Evolutionary conservation across 2,797 vertebrate genomes (phyloP).

Genomic region (Aulostomus chinensis): DNA sequence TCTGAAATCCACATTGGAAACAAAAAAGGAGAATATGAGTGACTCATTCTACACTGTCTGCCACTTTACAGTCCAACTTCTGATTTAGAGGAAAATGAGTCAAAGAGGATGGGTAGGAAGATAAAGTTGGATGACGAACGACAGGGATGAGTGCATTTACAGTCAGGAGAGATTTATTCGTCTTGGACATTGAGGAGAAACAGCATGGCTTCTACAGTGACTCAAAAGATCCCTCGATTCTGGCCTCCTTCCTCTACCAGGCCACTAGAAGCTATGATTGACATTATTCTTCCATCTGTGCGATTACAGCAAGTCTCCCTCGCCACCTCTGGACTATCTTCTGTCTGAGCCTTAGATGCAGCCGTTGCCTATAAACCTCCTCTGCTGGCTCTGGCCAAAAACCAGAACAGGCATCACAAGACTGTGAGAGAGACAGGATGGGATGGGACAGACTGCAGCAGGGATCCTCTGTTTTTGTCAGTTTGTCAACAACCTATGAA

Average conservation of each 20-base stretch:
- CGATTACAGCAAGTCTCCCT: conserved; percentile 57
- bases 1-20: not conserved
- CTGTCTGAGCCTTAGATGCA: conserved; percentile 36
- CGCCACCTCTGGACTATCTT: conserved; percentile 45
- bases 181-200: conserved; percentile 36
- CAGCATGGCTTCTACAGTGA: conserved; percentile 52
- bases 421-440: conserved; percentile 28
- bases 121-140: conserved; percentile 55
- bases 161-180: conserved; percentile 53
- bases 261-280: conserved; percentile 38
- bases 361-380: conserved; percentile 26
- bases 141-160: conserved; percentile 47
- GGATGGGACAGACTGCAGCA: conserved; percentile 38
- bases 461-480: conserved; percentile 37
- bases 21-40: conserved; percentile 7
- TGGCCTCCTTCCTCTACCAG: conserved; percentile 13
- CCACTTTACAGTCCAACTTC: conserved; percentile 31
- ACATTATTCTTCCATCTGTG: conserved; percentile 54
- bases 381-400: conserved; percentile 24
- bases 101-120: conserved; percentile 49
- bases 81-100: conserved; percentile 53
- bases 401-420: conserved; percentile 23
- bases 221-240: conserved; percentile 54
- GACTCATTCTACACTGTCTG: conserved; percentile 14
- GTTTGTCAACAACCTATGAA: conserved; percentile 46